Evolutionary conservation across 1,140 invertebrate species (phyloP).

Genomic region (Gryllus bimaculatus): DNA sequence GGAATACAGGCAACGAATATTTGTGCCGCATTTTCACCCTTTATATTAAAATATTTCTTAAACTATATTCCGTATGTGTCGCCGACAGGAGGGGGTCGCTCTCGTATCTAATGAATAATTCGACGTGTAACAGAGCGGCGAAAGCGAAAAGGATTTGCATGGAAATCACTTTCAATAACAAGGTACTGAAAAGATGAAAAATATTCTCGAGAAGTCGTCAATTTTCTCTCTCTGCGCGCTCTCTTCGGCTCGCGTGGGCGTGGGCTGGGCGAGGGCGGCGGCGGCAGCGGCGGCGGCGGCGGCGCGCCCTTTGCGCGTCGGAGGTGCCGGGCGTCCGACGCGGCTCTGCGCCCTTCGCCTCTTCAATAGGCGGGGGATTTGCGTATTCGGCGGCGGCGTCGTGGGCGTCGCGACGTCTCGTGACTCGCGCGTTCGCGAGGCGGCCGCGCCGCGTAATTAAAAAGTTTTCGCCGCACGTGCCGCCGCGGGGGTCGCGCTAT

Average conservation of each 20-base stretch:
- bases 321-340: neutral
- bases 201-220: neutral
- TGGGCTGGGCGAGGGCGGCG: no score
- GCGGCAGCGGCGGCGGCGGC: no score
- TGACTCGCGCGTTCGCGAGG: neutral
- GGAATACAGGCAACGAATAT: neutral
- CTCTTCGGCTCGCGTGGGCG: no score
- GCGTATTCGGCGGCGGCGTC: neutral
- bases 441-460: neutral
- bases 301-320: no score
- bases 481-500: neutral
- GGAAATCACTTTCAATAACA: neutral
- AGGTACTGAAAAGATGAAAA: slow-evolving; percentile 1
- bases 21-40: neutral
- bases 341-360: neutral
- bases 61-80: neutral
- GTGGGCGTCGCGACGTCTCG: no score
- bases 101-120: slow-evolving; percentile 2
- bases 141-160: neutral
- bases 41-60: neutral
- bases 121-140: neutral
- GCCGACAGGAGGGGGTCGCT: neutral
- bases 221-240: neutral
- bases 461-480: neutral
- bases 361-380: neutral